A percentile compares a stretch with the other conserved stretches of the same genome.
These are phyloP conservation scores for Drosophila imparisetae DNA, from an alignment of 2,888 invertebrate genomes.

Conservation along the genomic window DNA sequence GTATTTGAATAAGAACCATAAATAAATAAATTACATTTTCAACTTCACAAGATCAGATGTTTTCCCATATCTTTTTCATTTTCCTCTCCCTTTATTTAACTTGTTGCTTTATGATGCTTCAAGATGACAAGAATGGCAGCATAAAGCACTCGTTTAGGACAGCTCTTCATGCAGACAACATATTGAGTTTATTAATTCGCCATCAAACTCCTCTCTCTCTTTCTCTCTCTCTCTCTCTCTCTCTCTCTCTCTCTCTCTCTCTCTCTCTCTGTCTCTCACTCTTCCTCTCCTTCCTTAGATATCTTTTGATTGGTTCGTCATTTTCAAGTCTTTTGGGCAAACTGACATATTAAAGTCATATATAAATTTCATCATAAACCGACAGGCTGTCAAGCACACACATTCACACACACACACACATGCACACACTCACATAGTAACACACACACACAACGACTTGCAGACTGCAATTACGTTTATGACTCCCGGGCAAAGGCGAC, in stretches of 20 bases:
- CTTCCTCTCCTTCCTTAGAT: neutral
- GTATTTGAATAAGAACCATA: neutral
- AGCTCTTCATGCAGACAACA: neutral
- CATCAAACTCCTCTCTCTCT: neutral
- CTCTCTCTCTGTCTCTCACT: neutral
- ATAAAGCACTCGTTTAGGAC: conserved; percentile 2
- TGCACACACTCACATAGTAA: neutral
- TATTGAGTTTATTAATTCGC: conserved; percentile 11
- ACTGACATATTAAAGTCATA: conserved; percentile 49
- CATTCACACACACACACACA: neutral
- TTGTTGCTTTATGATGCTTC: neutral
- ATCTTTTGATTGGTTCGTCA: conserved; percentile 47
- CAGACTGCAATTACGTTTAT: conserved; percentile 56
- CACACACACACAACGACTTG: conserved; percentile 5
- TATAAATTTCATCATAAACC: conserved; percentile 39
- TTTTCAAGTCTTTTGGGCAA: conserved; percentile 19
- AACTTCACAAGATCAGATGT: neutral
- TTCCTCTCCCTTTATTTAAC: neutral
- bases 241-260: too few relatives aligned
- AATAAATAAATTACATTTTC: neutral
- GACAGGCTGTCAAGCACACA: conserved; percentile 23
- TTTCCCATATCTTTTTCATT: neutral
- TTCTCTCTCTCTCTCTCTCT: neutral
- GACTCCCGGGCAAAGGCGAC: conserved; percentile 39
- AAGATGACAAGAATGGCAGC: conserved; percentile 9